Evolutionary conservation across 2,797 vertebrate species (phyloP).

Genomic region (Pseudopleuronectes americanus): DNA sequence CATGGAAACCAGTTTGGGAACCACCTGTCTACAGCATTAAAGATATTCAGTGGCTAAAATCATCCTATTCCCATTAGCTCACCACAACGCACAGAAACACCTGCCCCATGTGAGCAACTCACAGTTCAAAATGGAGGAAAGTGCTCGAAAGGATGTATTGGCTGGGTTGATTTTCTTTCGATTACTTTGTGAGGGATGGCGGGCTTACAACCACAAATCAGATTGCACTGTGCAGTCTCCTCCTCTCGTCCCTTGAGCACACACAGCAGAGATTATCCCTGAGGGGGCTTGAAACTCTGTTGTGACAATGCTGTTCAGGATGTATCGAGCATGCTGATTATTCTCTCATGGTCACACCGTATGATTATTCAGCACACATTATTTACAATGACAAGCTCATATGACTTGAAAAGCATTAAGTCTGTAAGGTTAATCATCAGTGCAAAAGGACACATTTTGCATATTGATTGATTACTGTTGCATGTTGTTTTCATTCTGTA

Average conservation of each 20-base stretch:
- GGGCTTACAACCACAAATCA: conserved; percentile 61
- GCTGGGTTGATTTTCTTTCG: conserved; percentile 50
- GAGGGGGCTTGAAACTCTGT: conserved; percentile 62
- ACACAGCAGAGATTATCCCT: conserved; percentile 65
- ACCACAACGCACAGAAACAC: conserved; percentile 61
- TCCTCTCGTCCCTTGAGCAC: conserved; percentile 60
- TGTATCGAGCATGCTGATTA: conserved; percentile 55
- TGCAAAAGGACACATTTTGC: conserved; percentile 59
- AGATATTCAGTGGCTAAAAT: conserved; percentile 41
- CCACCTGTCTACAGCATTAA: conserved; percentile 58
- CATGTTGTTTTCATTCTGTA: conserved; percentile 65
- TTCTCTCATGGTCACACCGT: conserved; percentile 17
- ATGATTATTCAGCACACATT: conserved; percentile 27
- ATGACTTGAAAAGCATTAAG: conserved; percentile 37
- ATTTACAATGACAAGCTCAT: conserved; percentile 54
- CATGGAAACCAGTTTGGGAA: conserved; percentile 11
- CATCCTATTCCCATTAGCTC: conserved; percentile 54
- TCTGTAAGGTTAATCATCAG: conserved; percentile 64
- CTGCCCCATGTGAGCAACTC: conserved; percentile 49
- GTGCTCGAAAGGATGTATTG: conserved; percentile 52
- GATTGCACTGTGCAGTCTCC: conserved; percentile 45
- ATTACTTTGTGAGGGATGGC: conserved; percentile 62
- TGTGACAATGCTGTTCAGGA: conserved; percentile 65
- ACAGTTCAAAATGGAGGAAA: conserved; percentile 60
- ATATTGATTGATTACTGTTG: conserved; percentile 69